Base-by-base conservation (phyloP, 2,113 vertebrate species). In the Emydocephalus ijimae region DNA sequence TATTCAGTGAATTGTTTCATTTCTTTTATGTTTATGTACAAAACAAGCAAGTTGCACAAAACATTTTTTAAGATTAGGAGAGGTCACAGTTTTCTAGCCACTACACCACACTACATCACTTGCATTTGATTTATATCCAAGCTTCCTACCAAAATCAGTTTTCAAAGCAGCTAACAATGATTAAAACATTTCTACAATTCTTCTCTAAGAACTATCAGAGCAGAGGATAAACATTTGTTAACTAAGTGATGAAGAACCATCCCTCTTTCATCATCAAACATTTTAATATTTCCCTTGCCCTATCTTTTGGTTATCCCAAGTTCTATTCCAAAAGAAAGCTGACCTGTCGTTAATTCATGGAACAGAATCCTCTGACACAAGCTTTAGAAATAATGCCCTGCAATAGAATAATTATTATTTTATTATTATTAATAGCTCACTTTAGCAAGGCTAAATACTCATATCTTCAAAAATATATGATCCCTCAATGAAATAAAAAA, bases 401-500 rank as follows among this genome's bases (percentile, higher is more conserved):
- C 45, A 92, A 14, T 1, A 54, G 3, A 56, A 87, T 1, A 69
- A 24, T 87, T 54, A 94, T 81, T 20, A 39, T 81, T 39, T 81
- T 74, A 74, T 34, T 74, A 18, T 15, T 74, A 74, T n/a, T n/a
- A n/a, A 34, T 1, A 55, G 43, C 48, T 48, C 7, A 48, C 48
- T 48, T 48, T 48, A 48, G 7, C 7, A 48, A 48, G 48, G 48
- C 48, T 7, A 8, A 48, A 48, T 48, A 48, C n/a, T 39, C 69
- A 3, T 81, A 34, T 20, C 34, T 39, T 48, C 26, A 24, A 64
- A 20, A 61, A 48, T 85, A 81, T 90, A 56, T 5, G 20, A 85
- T n/a, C 89, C 95, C 54, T 95, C 59, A 39, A n/a, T 87, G 48
- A 0, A 50, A 48, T 88, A 93, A 52, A 59, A 57, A 93, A 92